Evolutionary conservation across 2,113 vertebrate genomes (phyloP).

Genomic region (Pteronura brasiliensis): DNA sequence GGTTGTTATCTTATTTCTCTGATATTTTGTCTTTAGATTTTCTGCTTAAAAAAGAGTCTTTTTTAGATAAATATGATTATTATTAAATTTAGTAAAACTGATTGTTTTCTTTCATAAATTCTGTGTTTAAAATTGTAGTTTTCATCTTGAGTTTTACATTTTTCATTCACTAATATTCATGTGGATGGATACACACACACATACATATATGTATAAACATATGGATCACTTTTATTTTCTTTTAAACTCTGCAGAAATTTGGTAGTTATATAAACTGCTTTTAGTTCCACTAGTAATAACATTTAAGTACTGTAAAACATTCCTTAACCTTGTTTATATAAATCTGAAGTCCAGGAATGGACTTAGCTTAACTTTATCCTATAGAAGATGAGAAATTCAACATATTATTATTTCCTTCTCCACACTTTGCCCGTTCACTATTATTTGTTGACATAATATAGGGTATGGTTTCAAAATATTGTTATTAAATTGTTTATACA

Average conservation of each 20-base stretch:
- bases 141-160: not conserved
- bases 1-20: not conserved
- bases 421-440: not conserved
- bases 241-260: not conserved
- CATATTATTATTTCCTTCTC: not conserved
- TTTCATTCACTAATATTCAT: not conserved
- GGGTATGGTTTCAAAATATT: not conserved
- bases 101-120: not conserved
- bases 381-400: not conserved
- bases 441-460: not conserved
- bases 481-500: conserved; percentile 24
- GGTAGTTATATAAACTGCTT: not conserved
- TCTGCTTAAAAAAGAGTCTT: not conserved
- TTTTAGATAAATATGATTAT: not conserved
- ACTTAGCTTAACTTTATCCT: not conserved
- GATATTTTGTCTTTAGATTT: not conserved
- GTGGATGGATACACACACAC: not conserved
- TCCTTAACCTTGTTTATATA: not conserved
- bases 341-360: not conserved
- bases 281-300: not conserved
- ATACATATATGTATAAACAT: not conserved
- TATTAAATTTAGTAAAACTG: not conserved
- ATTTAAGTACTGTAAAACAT: not conserved
- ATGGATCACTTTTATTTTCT: not conserved
- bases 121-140: not conserved